These are phyloP conservation scores for Euborellia annulipes DNA, from an alignment of 1,140 invertebrate genomes.

Conservation along the genomic window DNA sequence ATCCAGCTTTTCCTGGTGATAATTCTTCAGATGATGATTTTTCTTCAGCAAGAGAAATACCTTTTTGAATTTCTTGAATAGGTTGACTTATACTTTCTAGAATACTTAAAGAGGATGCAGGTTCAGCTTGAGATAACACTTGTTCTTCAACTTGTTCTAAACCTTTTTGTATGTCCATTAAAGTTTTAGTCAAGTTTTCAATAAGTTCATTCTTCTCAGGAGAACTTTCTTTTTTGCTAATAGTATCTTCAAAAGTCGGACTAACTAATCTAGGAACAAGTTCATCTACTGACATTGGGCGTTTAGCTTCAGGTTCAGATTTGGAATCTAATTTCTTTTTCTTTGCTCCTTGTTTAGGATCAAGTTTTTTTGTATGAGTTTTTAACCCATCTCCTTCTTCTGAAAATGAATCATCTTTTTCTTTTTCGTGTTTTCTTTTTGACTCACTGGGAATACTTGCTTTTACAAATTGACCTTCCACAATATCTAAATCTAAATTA, in stretches of 20 bases:
- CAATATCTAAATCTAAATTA: no score
- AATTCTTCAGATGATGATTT: conserved; percentile 6
- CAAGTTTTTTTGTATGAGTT: neutral
- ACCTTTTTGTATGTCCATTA: conserved; percentile 19
- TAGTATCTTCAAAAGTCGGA: conserved; percentile 5
- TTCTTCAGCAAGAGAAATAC: conserved; percentile 5
- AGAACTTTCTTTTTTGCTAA: conserved; percentile 4
- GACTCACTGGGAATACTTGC: no score
- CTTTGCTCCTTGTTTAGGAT: neutral
- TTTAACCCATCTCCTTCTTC: conserved; percentile 4
- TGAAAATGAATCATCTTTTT: conserved; percentile 2
- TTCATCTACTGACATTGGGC: conserved; percentile 1
- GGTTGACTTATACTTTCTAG: conserved; percentile 3
- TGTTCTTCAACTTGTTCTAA: conserved; percentile 16
- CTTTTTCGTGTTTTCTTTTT: neutral
- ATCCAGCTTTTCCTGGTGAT: neutral
- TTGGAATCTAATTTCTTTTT: conserved; percentile 5
- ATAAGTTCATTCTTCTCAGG: conserved; percentile 8
- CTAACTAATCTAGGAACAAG: conserved; percentile 1
- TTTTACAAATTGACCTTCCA: no score
- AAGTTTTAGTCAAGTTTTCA: conserved; percentile 18
- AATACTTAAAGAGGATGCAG: neutral
- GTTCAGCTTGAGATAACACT: conserved; percentile 4
- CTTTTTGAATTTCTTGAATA: conserved; percentile 5
- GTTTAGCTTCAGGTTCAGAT: conserved; percentile 7